phyloP scores from a whole-genome alignment of 2,888 invertebrate species.

The Anorthoa munda region DNA sequence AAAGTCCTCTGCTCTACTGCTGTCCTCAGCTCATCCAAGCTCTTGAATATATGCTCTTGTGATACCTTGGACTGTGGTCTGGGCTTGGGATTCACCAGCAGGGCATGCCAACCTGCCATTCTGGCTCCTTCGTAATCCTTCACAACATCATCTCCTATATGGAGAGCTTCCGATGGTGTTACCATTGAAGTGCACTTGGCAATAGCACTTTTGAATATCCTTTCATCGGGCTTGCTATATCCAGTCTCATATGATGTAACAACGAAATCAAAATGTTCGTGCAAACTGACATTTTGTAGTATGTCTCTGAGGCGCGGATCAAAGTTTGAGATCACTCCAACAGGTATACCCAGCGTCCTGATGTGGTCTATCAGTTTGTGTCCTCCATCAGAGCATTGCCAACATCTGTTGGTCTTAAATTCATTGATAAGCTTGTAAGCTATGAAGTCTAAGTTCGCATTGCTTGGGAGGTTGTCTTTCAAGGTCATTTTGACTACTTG shows the following conservation, averaged over 20 bases:
- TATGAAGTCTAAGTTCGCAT: conserved; percentile 79
- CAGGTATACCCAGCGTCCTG: conserved; percentile 80
- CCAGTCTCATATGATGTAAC: conserved; percentile 94
- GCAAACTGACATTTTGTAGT: conserved; percentile 92
- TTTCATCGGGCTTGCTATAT: conserved; percentile 93
- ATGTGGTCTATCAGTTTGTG: conserved; percentile 92
- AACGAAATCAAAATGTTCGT: conserved; percentile 95
- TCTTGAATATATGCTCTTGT: conserved; percentile 75
- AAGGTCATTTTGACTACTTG: conserved; percentile 93
- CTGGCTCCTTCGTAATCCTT: conserved; percentile 95
- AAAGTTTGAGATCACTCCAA: conserved; percentile 97
- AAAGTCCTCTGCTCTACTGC: conserved; percentile 71
- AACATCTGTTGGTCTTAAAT: conserved; percentile 94
- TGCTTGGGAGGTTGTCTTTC: conserved; percentile 84
- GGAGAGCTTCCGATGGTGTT: conserved; percentile 93
- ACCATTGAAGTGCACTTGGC: conserved; percentile 82
- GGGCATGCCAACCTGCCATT: conserved; percentile 94
- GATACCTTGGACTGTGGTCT: conserved; percentile 65
- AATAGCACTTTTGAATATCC: conserved; percentile 93
- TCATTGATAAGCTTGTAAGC: conserved; percentile 92
- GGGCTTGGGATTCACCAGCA: conserved; percentile 73
- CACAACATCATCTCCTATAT: conserved; percentile 95
- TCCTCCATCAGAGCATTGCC: conserved; percentile 93
- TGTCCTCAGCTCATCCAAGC: conserved; percentile 75
- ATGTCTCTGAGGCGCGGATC: conserved; percentile 95